Base-by-base conservation (phyloP, 2,888 invertebrate species). In the Ormia ochracea region DNA sequence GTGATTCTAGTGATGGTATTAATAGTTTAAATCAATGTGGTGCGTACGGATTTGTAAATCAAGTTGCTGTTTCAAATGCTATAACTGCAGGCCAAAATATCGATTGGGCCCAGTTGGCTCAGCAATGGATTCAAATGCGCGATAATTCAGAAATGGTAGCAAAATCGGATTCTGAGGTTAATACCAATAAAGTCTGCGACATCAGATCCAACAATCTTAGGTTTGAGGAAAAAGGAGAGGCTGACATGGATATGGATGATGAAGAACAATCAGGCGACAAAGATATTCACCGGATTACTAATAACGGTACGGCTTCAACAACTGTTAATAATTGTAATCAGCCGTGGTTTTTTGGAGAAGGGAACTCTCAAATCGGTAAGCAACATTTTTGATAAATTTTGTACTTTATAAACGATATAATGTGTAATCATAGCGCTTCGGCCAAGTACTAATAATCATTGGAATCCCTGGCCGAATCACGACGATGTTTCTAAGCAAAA, bases 101-200 rank as follows among this genome's bases (percentile, higher is more conserved):
- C 77, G 98, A 98, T 90, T 98, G 98, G 98, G 98, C 98, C 10
- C 94, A 96, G 31, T 91, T 98, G 85, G 98, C 98, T 26, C 97
- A 98, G 88, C 98, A 98, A 92, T 98, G 98, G 98, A 98, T 98
- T 84, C 96, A 96, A 88, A 97, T 97, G 96, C 96, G 97, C 23
- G 88, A 88, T 69, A 83, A 61, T 41, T 79, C 82, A 84, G 90
- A 23, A 87, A 89, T 26, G 82, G 84, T 78, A 80, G 78, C 9
- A 74, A 82, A 48, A 50, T 38, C 7, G 6, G 26, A 17, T 12
- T 31, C n/a, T 5, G 38, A 38, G 19, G 7, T 4, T 10, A 23
- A 23, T 17, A 7, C n/a, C 17, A 31, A 14, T n/a, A 74, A 58
- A 41, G n/a, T 17, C 4, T 14, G 4, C 3, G 31, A 41, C 4